Evolutionary conservation across 2,113 vertebrate genomes (phyloP), one percentile per base, ranked within the genome.

Genomic region (Stigmatopora nigra): DNA sequence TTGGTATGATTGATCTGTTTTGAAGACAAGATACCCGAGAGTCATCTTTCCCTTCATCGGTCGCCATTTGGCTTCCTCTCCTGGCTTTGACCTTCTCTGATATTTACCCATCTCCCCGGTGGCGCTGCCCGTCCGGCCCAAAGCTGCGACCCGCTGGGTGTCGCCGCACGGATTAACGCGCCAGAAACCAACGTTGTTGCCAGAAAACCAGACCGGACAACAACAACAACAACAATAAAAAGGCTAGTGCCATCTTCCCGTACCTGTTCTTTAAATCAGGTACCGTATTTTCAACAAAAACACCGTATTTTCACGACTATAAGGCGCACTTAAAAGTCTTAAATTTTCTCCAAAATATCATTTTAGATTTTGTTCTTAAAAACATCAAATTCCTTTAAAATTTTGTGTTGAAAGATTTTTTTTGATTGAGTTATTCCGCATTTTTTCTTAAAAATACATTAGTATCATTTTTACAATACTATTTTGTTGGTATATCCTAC

Each of bases 91-190:
- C 89, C 90, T 91, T 91, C 87, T 88, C 84, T 90, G 88, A 89
- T 91, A 90, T 91, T 90, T 91, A 90, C 86, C 86, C 88, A 82
- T 76, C 71, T 89, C 88, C 88, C 90, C 69, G 67, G 80, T 83
- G 88, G 83, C 88, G 69, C 57, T 31, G 25, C 1, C 38, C 35
- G 74, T 73, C 68, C 61, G 56, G 77, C 78, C 80, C 73, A 81
- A 71, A 68, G 71, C 79, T 78, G 72, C 69, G 15, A 82, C 76
- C 79, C 77, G 77, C 61, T 65, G 65, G 83, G 71, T 77, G 79
- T 74, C 64, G 41, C 60, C 64, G 72, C 57, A 77, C 71, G 77
- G 72, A 79, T 82, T 77, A 77, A 73, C 69, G 69, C 70, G 78
- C 80, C 76, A 69, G 68, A 57, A 68, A 64, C 51, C 61, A 75